Conservation (phyloP, 2,797 vertebrate genomes). For the Vireo griseus region DNA sequence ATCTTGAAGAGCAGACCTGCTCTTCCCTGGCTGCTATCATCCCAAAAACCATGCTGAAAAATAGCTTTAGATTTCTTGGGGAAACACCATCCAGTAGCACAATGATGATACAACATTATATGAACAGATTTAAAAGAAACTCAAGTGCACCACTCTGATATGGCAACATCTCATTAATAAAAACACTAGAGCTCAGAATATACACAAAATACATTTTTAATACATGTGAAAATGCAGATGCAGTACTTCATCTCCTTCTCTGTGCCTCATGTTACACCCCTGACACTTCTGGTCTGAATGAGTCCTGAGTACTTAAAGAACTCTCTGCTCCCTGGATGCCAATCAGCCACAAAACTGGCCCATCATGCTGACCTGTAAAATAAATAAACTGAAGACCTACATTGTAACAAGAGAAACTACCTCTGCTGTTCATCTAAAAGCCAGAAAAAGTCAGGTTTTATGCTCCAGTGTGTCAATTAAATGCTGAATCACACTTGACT, state of each 20-base stretch:
- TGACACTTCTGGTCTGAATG: background rate
- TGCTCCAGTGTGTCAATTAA: background rate
- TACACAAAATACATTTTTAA: background rate
- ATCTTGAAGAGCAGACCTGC: background rate
- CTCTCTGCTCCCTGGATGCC: background rate
- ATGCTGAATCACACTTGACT: constrained; percentile 12
- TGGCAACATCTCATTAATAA: background rate
- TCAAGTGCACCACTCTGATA: background rate
- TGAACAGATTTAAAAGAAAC: background rate
- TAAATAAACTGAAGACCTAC: background rate
- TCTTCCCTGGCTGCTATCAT: background rate
- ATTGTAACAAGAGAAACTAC: background rate
- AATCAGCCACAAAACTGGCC: background rate
- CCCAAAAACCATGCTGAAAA: background rate
- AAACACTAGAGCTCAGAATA: background rate
- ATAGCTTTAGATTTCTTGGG: background rate
- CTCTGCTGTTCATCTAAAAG: background rate
- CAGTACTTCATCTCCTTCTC: background rate
- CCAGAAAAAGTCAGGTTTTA: background rate
- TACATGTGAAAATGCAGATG: background rate
- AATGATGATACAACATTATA: background rate
- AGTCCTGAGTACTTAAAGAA: background rate
- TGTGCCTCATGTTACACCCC: background rate
- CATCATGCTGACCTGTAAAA: constrained; percentile 18
- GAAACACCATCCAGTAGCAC: background rate